Evolutionary conservation across 1,140 invertebrate species (phyloP), one percentile per base, ranked within the genome.

Genomic region (Heliconius eleuchia): DNA sequence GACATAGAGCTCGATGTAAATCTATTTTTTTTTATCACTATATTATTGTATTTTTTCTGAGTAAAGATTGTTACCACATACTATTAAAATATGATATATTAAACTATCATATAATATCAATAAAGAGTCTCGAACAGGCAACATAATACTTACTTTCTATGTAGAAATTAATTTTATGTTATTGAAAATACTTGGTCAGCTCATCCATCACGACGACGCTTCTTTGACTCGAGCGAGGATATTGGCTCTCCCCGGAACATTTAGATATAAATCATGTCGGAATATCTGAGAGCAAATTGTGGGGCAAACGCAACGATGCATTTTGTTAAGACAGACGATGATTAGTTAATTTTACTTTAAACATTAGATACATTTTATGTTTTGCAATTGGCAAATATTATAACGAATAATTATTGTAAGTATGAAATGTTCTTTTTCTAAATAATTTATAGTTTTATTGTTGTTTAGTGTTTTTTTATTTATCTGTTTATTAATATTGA

Each of bases 91-190:
- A 66, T 66, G 13, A 27, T 6, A 9, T 60, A 60, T 23, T n/a
- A 60, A 60, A 60, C 19, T 66, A 66, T 23, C n/a, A 57, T n/a
- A 66, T 16, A 27, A 13, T 27, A 27, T 66, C n/a, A 30, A 66
- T 66, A 66, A 66, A 16, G 19, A 27, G 7, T 80, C 76, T 81
- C 76, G 79, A 82, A 42, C 75, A 74, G 71, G 73, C 78, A 80
- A 79, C 82, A 87, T 80, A 82, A 82, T 78, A 82, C 70, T 57
- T 52, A 78, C 82, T 88, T 86, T 87, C 86, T 89, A 87, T 76
- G 79, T 81, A 86, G 88, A 88, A 89, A 87, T 85, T 82, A 80
- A 80, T 83, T 77, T 70, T 77, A 74, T 82, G 73, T 84, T 86
- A 87, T 86, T 85, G 83, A 84, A 86, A 86, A 84, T 82, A 79